Evolutionary conservation across 1,140 invertebrate species (phyloP), one percentile per base, ranked within the genome.

Genomic region (Battus philenor): DNA sequence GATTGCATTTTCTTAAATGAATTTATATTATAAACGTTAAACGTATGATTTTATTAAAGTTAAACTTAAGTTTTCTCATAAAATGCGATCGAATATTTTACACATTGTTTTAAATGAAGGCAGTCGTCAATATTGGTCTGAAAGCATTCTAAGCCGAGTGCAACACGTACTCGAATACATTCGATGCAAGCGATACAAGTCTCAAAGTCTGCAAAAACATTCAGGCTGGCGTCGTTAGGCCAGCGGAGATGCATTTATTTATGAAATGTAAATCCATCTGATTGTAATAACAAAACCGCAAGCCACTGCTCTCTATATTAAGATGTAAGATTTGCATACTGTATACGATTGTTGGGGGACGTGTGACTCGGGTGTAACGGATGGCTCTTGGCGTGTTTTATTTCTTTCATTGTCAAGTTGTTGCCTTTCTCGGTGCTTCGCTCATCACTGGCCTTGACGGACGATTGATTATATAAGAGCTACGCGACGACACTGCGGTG

Each of bases 191-290:
- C n/a, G n/a, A n/a, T n/a, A 29, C 26, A 29, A 9, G 7, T 29
- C 8, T 29, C 4, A 29, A 29, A 29, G 10, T 10, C 26, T 10
- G 26, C 10, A 2, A 29, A 29, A 51, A 62, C 65, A 75, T 70
- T 78, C 76, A 79, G 47, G 55, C 59, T 55, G 50, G 59, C 69
- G 70, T 84, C 73, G 79, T 81, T 81, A 81, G 68, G 50, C 47
- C 54, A 52, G 58, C 50, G 57, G 53, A 74, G 74, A 76, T 84
- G 72, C 77, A 84, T 84, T 84, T 84, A 84, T 84, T 84, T 84
- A 84, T 84, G 80, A 84, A 81, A 84, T 84, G 80, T 76, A 81
- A 84, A 84, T 84, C 62, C 63, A 73, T 79, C 73, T 76, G 79
- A 78, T 84, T 84, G 75, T 84, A 84, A 84, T 81, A 84, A 81